Conservation (phyloP, 2,888 invertebrate species). For the Thera obeliscata region DNA sequence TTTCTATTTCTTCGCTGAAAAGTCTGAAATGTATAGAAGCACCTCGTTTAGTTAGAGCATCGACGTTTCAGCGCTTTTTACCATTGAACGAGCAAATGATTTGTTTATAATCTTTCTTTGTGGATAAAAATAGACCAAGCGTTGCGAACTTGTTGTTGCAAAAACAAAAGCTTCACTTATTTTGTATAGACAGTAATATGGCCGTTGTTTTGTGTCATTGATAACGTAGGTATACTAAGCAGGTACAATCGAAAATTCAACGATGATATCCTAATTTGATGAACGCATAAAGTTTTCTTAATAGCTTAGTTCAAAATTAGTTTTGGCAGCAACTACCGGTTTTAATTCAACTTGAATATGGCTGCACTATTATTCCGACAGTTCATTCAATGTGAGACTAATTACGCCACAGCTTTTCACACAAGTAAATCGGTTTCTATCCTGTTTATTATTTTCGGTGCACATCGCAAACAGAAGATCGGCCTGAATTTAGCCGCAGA, state of each 20-base stretch:
- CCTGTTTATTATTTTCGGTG: constrained; percentile 54
- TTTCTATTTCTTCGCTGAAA: no score
- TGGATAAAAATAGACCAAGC: constrained; percentile 21
- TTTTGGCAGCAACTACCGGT: neutral
- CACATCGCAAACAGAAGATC: constrained; percentile 57
- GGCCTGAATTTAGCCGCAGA: constrained; percentile 68
- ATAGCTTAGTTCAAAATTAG: neutral
- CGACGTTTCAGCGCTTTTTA: constrained; percentile 20
- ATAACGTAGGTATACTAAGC: neutral
- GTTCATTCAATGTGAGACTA: constrained; percentile 12
- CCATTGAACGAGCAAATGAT: constrained; percentile 25
- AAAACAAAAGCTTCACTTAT: neutral
- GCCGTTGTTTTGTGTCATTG: neutral
- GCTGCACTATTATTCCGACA: neutral
- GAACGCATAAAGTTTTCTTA: neutral
- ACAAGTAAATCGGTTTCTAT: constrained; percentile 47
- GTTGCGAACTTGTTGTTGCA: neutral
- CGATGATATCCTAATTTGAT: neutral
- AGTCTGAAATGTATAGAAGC: no score
- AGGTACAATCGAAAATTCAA: no score
- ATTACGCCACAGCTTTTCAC: constrained; percentile 6
- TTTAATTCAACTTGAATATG: neutral
- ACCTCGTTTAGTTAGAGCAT: constrained; percentile 2
- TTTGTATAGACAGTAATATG: neutral
- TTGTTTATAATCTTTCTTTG: constrained; percentile 28